Conservation (phyloP, 2,797 vertebrate genomes). For the Potorous gilbertii region DNA sequence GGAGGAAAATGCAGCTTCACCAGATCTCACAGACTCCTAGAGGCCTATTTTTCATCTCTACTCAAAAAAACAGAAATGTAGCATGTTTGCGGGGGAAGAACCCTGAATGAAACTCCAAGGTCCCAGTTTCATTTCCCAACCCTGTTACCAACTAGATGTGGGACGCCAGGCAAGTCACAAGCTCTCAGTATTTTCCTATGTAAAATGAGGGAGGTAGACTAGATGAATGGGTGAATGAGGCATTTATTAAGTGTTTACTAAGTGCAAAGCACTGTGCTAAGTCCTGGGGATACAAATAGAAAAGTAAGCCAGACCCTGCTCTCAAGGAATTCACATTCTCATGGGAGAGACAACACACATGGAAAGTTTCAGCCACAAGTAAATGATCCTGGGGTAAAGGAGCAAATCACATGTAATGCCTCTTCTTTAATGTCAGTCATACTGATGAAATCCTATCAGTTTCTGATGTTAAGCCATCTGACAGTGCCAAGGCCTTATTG, state of each 20-base stretch:
- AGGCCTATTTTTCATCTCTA: not conserved
- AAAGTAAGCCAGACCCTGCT: not conserved
- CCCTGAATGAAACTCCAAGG: not conserved
- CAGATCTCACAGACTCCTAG: not conserved
- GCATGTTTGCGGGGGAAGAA: not conserved
- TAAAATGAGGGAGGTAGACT: not conserved
- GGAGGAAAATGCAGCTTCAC: not conserved
- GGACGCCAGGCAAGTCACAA: not conserved
- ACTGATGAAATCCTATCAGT: not conserved
- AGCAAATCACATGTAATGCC: not conserved
- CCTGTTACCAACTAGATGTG: not conserved
- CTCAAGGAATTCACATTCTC: not conserved
- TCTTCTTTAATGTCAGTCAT: not conserved
- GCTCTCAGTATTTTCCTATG: not conserved
- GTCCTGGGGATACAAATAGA: not conserved
- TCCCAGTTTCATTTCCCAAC: not conserved
- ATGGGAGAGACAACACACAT: not conserved
- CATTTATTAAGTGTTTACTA: not conserved
- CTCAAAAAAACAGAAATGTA: not conserved
- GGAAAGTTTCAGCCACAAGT: not conserved
- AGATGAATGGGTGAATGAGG: not conserved
- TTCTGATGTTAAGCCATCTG: not conserved
- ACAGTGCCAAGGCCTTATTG: not conserved
- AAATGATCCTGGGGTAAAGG: not conserved
- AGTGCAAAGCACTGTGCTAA: not conserved